Evolutionary conservation across 2,113 vertebrate genomes (phyloP).

Genomic region (Gopherus evgoodei): DNA sequence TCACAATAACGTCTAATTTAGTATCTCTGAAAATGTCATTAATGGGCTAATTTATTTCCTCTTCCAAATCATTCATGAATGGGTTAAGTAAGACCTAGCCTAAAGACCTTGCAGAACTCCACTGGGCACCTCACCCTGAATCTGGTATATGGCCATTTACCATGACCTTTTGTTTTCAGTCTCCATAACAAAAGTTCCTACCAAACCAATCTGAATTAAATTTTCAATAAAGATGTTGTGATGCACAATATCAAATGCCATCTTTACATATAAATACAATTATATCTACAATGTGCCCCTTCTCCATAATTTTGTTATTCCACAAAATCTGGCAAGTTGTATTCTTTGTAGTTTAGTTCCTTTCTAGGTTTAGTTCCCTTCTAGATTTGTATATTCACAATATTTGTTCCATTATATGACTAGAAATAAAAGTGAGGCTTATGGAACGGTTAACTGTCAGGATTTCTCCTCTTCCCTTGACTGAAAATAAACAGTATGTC

Average conservation of each 20-base stretch:
- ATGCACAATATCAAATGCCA: not conserved
- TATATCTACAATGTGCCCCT: not conserved
- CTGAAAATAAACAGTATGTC: not conserved
- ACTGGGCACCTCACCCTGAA: not conserved
- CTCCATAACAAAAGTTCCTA: not conserved
- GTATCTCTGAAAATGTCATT: not conserved
- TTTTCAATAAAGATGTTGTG: not conserved
- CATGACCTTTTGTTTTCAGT: not conserved
- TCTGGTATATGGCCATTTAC: not conserved
- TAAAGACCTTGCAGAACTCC: not conserved
- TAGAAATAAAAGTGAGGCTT: not conserved
- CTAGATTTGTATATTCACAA: not conserved
- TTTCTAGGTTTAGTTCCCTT: not conserved
- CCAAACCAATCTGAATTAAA: not conserved
- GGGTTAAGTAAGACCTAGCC: not conserved
- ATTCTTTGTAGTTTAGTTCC: not conserved
- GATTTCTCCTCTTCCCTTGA: not conserved
- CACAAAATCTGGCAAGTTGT: not conserved
- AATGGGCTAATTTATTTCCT: not conserved
- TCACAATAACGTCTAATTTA: not conserved
- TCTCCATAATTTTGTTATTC: not conserved
- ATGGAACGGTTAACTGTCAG: not conserved
- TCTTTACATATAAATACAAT: not conserved
- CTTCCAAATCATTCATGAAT: not conserved
- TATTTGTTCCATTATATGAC: not conserved